Evolutionary conservation across 2,797 vertebrate genomes (phyloP).

Genomic region (Liasis olivaceus): DNA sequence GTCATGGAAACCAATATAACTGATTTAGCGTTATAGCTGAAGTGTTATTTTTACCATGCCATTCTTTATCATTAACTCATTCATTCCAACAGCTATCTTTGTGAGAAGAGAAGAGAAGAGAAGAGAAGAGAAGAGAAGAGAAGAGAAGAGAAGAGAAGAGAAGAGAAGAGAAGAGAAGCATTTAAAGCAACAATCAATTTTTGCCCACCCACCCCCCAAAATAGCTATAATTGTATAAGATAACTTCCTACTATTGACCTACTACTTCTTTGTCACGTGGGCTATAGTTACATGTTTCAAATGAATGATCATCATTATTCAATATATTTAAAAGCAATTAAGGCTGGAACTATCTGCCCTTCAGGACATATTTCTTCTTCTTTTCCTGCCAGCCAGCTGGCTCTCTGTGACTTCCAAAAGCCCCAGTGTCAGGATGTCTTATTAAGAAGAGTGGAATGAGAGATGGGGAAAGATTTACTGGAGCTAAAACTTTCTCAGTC

Average conservation of each 20-base stretch:
- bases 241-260: background rate
- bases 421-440: background rate
- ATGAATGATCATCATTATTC: background rate
- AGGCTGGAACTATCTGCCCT: background rate
- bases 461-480: background rate
- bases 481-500: background rate
- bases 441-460: background rate
- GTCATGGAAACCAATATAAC: background rate
- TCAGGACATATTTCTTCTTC: background rate
- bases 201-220: no score
- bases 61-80: conserved; percentile 18
- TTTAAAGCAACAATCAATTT: background rate
- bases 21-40: conserved; percentile 4
- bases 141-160: no score
- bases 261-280: background rate
- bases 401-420: background rate
- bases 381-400: background rate
- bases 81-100: background rate
- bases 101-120: background rate
- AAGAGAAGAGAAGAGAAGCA: no score
- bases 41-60: background rate
- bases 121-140: no score
- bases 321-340: background rate
- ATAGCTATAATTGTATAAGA: background rate
- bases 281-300: background rate